Evolutionary conservation across 2,888 invertebrate genomes (phyloP).

Genomic region (Cephalotes varians): DNA sequence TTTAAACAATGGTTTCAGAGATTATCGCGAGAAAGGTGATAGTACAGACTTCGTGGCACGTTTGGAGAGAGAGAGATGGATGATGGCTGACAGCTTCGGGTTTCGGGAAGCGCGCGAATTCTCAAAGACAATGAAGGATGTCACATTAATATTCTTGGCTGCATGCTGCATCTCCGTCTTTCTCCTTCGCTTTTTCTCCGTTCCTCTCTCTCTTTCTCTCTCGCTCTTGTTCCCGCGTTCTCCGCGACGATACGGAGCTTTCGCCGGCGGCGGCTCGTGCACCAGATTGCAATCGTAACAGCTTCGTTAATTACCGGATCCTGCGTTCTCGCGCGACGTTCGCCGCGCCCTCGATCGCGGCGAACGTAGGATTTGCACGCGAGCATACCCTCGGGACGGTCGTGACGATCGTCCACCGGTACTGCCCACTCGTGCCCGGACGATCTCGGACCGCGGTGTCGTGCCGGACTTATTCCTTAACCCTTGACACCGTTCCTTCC

Average conservation of each 20-base stretch:
- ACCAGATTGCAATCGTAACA: conserved; percentile 82
- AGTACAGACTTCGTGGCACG: conserved; percentile 34
- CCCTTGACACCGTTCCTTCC: conserved; percentile 66
- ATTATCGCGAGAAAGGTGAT: conserved; percentile 46
- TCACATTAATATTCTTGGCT: conserved; percentile 79
- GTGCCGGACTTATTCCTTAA: conserved; percentile 67
- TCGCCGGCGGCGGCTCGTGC: conserved; percentile 78
- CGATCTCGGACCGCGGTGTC: conserved; percentile 54
- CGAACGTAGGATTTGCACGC: conserved; percentile 56
- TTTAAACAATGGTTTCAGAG: neutral
- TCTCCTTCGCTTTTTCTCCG: conserved; percentile 33
- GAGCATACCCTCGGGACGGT: conserved; percentile 58
- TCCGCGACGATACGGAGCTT: conserved; percentile 51
- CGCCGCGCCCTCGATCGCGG: conserved; percentile 15
- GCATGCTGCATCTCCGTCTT: conserved; percentile 59
- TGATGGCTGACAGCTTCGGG: conserved; percentile 60
- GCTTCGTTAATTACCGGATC: conserved; percentile 83
- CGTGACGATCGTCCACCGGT: conserved; percentile 55
- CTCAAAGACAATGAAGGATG: conserved; percentile 78
- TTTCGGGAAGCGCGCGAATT: conserved; percentile 46
- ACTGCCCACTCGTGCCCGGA: conserved; percentile 49
- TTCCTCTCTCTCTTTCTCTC: conserved; percentile 27
- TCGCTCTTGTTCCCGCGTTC: neutral
- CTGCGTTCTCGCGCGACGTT: conserved; percentile 64
- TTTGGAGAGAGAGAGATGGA: conserved; percentile 68